These are phyloP conservation scores for Eupithecia vulgata DNA, from an alignment of 2,888 invertebrate genomes.

Conservation along the genomic window DNA sequence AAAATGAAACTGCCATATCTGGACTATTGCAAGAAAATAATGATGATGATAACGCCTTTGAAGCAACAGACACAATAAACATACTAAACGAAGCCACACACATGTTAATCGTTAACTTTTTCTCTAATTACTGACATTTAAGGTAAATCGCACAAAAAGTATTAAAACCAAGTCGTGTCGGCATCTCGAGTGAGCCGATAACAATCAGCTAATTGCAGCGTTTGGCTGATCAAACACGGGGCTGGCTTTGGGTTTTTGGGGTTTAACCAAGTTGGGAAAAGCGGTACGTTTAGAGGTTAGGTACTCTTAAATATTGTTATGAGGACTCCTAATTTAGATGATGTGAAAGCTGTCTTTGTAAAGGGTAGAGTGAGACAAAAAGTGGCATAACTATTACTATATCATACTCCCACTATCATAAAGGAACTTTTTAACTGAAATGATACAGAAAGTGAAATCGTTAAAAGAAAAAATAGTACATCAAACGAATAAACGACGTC, in stretches of 20 bases:
- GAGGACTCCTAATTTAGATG: background rate
- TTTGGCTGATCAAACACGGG: conserved; percentile 28
- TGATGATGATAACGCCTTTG: conserved; percentile 9
- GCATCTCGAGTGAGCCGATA: conserved; percentile 62
- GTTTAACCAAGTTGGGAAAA: conserved; percentile 4
- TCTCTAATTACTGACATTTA: conserved; percentile 32
- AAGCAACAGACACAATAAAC: conserved; percentile 14
- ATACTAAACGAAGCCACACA: conserved; percentile 16
- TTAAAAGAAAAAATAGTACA: conserved; percentile 5
- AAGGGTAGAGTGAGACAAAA: background rate
- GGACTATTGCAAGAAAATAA: background rate
- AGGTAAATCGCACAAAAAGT: conserved; percentile 45
- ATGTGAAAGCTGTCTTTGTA: background rate
- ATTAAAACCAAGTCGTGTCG: conserved; percentile 53
- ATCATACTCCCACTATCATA: background rate
- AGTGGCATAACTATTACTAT: background rate
- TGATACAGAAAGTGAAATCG: background rate
- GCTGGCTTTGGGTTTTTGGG: conserved; percentile 3
- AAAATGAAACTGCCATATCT: background rate
- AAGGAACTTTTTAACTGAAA: background rate
- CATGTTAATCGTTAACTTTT: conserved; percentile 26
- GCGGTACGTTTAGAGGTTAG: background rate
- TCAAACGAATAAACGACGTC: background rate
- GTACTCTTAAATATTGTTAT: background rate
- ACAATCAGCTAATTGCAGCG: conserved; percentile 66